Evolutionary conservation across 2,888 invertebrate species (phyloP), one percentile per base, ranked within the genome.

Genomic region (Coelinius sp.): DNA sequence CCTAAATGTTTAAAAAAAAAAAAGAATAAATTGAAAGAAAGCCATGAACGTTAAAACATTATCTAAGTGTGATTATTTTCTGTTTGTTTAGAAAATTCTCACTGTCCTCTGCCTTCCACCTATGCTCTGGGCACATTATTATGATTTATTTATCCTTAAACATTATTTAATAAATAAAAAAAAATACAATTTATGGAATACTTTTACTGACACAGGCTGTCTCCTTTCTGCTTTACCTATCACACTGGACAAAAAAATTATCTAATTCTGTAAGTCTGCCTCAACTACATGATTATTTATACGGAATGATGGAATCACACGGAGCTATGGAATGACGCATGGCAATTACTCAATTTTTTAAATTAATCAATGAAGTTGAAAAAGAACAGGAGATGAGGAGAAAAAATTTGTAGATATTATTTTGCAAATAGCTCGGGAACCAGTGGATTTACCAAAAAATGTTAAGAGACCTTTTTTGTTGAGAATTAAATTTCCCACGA

Each of bases 261-360:
- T 76, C 75, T 80, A 80, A 63, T 80, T 82, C 80, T 81, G 84
- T 84, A 84, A 84, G 84, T 84, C 76, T 79, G 76, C 78, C 76
- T 76, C 72, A 73, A 70, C 63, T 73, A 76, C 75, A 44, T 74
- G 12, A 35, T 35, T 59, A 20, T 68, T 70, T 75, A 31, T 75
- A 59, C 71, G 52, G 62, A 56, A 14, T 66, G 22, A 10, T 10
- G 24, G 31, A 59, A 27, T 73, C 64, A 56, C 73, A 41, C 38
- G 68, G 49, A 62, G 63, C 71, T 69, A 22, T 27, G 46, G 74
- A 73, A 75, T 44, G 75, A 20, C 59, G 77, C 74, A 77, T 74
- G 77, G 41, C 63, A 65, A 17, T 65, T 70, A 49, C 27, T 63
- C 20, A 17, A 14, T 12, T 65, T 41, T 65, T 65, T 46, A 6